Base-by-base conservation (phyloP, 2,888 invertebrate species). In the Parnassius glacialis region DNA sequence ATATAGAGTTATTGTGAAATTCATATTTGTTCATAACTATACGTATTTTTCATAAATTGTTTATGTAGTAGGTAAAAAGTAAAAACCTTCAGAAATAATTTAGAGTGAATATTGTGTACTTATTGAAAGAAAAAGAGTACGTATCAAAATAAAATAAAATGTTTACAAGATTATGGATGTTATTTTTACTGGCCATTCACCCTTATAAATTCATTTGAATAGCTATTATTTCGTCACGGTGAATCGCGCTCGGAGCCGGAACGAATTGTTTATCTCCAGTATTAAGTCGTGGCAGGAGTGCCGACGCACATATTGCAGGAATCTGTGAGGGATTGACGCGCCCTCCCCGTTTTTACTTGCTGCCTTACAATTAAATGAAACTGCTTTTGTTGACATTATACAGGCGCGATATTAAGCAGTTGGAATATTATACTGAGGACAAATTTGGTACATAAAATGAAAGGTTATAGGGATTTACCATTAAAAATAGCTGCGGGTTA, bases 201-300 rank as follows among this genome's bases (percentile, higher is more conserved):
- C 79, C 78, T 81, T 75, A 75, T 78, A 78, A 84, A 85, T 82
- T 76, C 82, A 78, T 84, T 82, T 84, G 79, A 78, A 75, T 74
- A 79, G 77, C 76, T 79, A 79, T 81, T 80, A 84, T 74, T 76
- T 78, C 74, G 79, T 79, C 74, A 80, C 76, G 79, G 76, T 74
- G 78, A 83, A 84, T 84, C 79, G 79, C 78, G 80, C 75, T 78
- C 81, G 81, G 82, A 83, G 74, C 80, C 80, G 85, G 79, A 83
- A 83, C 88, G 79, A 87, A 90, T 89, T 81, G 83, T 82, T 87
- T 87, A 87, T 83, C 79, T 75, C 79, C 76, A 81, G 81, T 77
- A 84, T 86, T 84, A 85, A 83, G 78, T 78, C 77, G 76, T 76
- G 74, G 75, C 81, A 74, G 74, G 77, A 79, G 80, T 80, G 80